Conservation (phyloP, 2,113 vertebrate genomes). For the Erpornis zantholeuca region DNA sequence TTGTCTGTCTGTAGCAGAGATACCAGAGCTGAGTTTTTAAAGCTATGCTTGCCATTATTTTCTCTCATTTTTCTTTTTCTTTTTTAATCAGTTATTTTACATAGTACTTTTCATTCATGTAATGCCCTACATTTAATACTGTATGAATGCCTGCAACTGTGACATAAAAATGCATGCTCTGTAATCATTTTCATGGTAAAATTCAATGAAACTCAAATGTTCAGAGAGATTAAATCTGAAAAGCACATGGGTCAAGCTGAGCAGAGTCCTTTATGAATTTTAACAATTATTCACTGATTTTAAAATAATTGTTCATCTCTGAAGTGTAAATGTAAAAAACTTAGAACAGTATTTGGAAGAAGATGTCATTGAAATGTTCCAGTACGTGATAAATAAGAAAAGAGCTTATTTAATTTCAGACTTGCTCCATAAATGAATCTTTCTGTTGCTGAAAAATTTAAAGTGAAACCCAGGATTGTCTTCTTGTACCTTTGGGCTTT, state of each 20-base stretch:
- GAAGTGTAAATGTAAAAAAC: not conserved
- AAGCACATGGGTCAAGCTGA: not conserved
- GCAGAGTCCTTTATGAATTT: not conserved
- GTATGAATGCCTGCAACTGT: not conserved
- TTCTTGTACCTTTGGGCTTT: not conserved
- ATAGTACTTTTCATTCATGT: not conserved
- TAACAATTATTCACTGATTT: slow-evolving; percentile 22
- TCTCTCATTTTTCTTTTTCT: not conserved
- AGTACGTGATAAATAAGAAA: slow-evolving; percentile 6
- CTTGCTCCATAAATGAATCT: not conserved
- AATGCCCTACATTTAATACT: not conserved
- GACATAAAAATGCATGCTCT: not conserved
- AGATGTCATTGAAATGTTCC: not conserved
- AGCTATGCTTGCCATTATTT: not conserved
- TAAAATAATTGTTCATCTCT: slow-evolving; percentile 11
- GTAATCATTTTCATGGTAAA: not conserved
- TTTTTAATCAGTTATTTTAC: not conserved
- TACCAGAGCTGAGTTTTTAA: not conserved
- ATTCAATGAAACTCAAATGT: not conserved
- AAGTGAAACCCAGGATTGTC: not conserved
- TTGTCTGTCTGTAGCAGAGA: not conserved
- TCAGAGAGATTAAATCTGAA: not conserved
- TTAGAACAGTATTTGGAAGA: not conserved
- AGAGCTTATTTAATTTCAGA: slow-evolving; percentile 1
- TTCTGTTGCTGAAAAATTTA: not conserved